Conservation (phyloP, 2,797 vertebrate species). For the Clamator glandarius region DNA sequence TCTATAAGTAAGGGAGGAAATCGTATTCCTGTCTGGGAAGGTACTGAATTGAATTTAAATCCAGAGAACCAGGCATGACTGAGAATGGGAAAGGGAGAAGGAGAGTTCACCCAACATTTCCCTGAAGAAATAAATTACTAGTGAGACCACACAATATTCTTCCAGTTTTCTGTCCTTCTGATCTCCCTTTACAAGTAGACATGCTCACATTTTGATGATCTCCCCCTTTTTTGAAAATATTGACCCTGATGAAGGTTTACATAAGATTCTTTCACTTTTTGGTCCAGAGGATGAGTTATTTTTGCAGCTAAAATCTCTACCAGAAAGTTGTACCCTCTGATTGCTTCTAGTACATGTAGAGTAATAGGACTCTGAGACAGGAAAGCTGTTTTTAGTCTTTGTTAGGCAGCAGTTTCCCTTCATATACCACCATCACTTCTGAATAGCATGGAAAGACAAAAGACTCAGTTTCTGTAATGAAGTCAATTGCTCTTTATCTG, state of each 20-base stretch:
- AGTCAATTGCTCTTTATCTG: background rate
- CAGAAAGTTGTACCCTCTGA: background rate
- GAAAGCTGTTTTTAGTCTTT: background rate
- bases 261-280: background rate
- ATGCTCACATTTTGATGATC: background rate
- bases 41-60: slow-evolving; percentile 40
- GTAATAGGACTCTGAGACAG: background rate
- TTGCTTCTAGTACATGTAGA: background rate
- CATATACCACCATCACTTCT: background rate
- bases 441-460: background rate
- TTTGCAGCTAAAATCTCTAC: background rate
- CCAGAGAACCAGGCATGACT: background rate
- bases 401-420: slow-evolving; percentile 17
- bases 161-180: slow-evolving; percentile 10
- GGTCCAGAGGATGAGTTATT: background rate
- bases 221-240: background rate
- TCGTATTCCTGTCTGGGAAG: background rate
- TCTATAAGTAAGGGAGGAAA: slow-evolving; percentile 16
- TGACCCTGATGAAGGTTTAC: background rate
- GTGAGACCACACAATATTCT: slow-evolving; percentile 5
- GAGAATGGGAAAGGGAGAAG: background rate
- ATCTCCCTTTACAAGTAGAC: slow-evolving; percentile 11
- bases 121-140: slow-evolving; percentile 16
- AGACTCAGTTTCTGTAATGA: background rate
- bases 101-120: background rate